Conservation (phyloP, 2,797 vertebrate genomes). For the Sebastiscus albofasciatus region DNA sequence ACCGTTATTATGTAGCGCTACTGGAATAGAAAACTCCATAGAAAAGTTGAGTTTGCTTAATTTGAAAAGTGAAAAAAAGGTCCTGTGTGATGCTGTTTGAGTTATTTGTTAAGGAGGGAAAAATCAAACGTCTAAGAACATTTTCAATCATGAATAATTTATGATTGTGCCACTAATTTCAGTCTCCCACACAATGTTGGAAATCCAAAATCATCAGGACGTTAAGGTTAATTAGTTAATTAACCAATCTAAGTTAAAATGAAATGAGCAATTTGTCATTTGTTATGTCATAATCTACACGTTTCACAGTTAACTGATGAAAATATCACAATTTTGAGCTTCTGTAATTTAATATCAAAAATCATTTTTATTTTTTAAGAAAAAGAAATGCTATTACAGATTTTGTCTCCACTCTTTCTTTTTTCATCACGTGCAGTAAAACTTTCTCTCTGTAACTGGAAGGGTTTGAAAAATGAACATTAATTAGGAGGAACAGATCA, state of each 20-base stretch:
- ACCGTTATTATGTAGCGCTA: too few species aligned
- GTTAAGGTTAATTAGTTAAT: not conserved
- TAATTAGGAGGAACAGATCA: not conserved
- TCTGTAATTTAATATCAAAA: not conserved
- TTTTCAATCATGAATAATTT: not conserved
- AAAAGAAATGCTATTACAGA: not conserved
- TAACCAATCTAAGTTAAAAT: not conserved
- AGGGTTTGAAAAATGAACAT: not conserved
- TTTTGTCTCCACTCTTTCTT: not conserved
- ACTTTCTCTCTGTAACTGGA: not conserved
- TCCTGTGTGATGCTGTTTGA: not conserved
- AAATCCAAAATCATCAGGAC: not conserved
- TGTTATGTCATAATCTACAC: not conserved
- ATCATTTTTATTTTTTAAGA: not conserved
- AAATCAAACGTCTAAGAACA: not conserved
- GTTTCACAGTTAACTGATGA: not conserved
- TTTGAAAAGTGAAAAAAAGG: not conserved
- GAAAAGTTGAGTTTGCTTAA: too few species aligned
- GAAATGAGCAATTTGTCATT: not conserved
- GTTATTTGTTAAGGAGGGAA: not conserved
- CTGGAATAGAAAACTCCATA: not conserved
- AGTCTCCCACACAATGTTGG: not conserved
- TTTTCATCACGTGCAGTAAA: not conserved
- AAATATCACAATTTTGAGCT: not conserved
- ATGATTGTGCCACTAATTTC: not conserved